phyloP scores from a whole-genome alignment of 2,888 invertebrate species.

The Bimastos eiseni region DNA sequence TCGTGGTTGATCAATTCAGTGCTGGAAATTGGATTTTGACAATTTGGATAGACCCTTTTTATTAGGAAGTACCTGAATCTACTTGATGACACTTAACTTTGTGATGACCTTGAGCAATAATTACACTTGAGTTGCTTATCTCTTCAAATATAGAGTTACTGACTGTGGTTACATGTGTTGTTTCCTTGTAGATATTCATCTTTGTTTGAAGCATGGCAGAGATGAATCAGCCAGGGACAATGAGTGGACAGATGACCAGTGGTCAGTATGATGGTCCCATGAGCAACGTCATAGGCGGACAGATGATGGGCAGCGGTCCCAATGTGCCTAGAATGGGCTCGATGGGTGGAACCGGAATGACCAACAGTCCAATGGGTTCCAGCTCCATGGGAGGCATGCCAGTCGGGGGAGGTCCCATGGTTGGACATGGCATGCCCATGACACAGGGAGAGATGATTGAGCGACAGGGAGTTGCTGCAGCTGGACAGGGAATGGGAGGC shows the following conservation, averaged over 20 bases:
- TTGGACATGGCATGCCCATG: slow-evolving; percentile 7
- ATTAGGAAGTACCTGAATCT: too few species aligned
- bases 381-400: slow-evolving; percentile 19
- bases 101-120: neutral
- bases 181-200: neutral
- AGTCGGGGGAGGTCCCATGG: neutral
- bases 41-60: too few species aligned
- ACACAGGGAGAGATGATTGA: slow-evolving; percentile 22
- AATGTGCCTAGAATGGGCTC: neutral
- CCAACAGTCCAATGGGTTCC: slow-evolving; percentile 24
- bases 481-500: slow-evolving; percentile 1
- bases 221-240: neutral
- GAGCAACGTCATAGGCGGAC: slow-evolving; percentile 7
- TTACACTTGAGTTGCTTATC: neutral
- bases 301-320: neutral
- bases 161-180: neutral
- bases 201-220: slow-evolving; percentile 17
- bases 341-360: slow-evolving; percentile 17
- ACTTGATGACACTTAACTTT: too few species aligned
- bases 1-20: too few species aligned
- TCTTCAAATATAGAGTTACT: neutral
- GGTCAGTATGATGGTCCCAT: slow-evolving; percentile 16
- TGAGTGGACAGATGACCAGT: slow-evolving; percentile 13
- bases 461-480: neutral
- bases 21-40: too few species aligned